Conservation (phyloP, 2,888 invertebrate genomes). For the Cremastinae sp. region DNA sequence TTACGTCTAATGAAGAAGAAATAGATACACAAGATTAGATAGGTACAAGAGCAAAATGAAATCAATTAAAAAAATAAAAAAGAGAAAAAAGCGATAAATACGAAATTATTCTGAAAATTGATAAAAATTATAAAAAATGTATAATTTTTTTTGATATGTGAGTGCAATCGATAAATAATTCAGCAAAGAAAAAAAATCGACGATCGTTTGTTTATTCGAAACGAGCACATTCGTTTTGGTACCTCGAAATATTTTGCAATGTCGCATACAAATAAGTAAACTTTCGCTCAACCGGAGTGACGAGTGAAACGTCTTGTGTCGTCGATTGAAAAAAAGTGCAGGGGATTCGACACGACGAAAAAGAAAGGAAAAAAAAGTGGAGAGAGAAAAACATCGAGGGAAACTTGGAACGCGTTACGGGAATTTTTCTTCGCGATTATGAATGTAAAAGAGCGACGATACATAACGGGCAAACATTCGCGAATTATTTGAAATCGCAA, state of each 20-base stretch:
- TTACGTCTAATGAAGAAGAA: too few relatives aligned
- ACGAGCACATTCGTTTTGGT: constrained; percentile 19
- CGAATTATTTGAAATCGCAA: constrained; percentile 6
- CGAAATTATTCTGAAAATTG: too few relatives aligned
- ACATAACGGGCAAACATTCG: not conserved
- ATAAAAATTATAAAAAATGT: too few relatives aligned
- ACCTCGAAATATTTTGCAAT: constrained; percentile 35
- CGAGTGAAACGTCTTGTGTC: constrained; percentile 53
- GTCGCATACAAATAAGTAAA: constrained; percentile 39
- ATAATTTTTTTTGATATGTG: too few relatives aligned
- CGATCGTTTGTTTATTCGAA: constrained; percentile 34
- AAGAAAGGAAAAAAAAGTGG: constrained; percentile 1
- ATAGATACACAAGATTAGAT: too few relatives aligned
- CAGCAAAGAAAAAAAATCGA: too few relatives aligned
- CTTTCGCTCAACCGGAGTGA: constrained; percentile 57
- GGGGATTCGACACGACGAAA: not conserved
- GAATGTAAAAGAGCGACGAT: not conserved
- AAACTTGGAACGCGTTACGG: constrained; percentile 41
- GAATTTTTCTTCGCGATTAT: constrained; percentile 21
- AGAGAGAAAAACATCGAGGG: constrained; percentile 34
- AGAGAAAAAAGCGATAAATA: too few relatives aligned
- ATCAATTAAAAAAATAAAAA: too few relatives aligned
- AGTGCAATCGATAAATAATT: too few relatives aligned
- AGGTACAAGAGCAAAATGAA: too few relatives aligned
- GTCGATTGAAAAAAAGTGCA: constrained; percentile 21